Conservation (phyloP, 2,888 invertebrate genomes). For the Dugesia japonica region DNA sequence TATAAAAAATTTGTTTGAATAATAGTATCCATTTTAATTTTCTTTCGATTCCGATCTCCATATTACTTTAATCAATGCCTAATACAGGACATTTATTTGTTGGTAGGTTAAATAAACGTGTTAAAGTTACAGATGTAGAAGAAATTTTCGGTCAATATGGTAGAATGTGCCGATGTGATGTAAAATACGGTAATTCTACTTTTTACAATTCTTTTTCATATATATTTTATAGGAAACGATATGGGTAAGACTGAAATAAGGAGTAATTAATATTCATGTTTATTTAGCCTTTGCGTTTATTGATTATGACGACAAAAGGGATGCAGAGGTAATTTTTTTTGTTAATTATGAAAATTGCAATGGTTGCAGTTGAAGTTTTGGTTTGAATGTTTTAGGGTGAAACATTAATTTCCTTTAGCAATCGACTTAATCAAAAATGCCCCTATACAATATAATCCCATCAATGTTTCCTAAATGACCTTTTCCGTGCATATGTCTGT, state of each 20-base stretch:
- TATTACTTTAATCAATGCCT: background rate
- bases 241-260: background rate
- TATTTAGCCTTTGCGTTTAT: background rate
- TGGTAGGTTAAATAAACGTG: conserved; percentile 45
- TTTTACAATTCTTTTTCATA: background rate
- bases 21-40: background rate
- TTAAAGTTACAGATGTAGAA: conserved; percentile 45
- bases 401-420: background rate
- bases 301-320: background rate
- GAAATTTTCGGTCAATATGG: conserved; percentile 48
- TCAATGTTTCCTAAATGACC: background rate
- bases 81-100: conserved; percentile 42
- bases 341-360: background rate
- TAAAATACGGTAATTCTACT: conserved; percentile 44
- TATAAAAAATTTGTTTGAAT: background rate
- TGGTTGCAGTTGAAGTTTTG: background rate
- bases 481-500: background rate
- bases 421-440: background rate
- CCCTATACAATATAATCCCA: background rate
- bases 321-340: background rate
- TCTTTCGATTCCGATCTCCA: background rate
- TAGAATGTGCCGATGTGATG: conserved; percentile 45
- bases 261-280: too few species aligned
- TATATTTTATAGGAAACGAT: background rate
- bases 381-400: conserved; percentile 20